Base-by-base conservation (phyloP, 2,797 vertebrate species). In the Pogoniulus pusillus region DNA sequence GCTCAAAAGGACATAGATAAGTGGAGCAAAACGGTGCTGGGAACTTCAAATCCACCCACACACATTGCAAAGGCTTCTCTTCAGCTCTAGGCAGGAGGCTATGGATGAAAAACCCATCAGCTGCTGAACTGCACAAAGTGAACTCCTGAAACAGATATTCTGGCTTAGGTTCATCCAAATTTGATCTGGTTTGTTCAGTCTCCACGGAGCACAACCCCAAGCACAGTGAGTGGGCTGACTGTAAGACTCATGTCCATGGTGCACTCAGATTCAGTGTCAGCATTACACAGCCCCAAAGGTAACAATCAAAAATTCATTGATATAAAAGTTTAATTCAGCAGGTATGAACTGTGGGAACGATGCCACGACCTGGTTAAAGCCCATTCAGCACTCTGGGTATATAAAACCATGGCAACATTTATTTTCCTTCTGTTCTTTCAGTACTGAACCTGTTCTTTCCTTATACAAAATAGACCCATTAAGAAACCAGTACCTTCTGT, bases 151-250 rank as follows among this genome's bases (percentile, higher is more conserved):
- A n/a, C 30, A 65, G 63, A 29, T 18, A 22, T 3, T 59, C 18
- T 26, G 64, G 4, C 3, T 73, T 23, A 22, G 23, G 41, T 7
- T 29, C 41, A 62, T 13, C 59, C 14, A 0, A 64, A 49, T 74
- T 57, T 4, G 62, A 32, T 8, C 41, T 11, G 0, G 22, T 8
- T 17, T 60, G 24, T 8, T 35, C 1, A 0, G 51, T 6, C 3
- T 19, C n/a, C n/a, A 60, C 4, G 0, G 2, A 24, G 49, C 0
- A 3, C 20, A 53, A 63, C 41, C 1, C 9, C 6, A 35, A 73
- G 32, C 15, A 0, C n/a, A 15, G 53, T 3, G 39, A 12, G 16
- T 4, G 10, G 23, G 39, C 5, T 0, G 0, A 12, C 7, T 4
- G 22, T 39, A 66, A 10, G 19, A 24, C 10, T 74, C 59, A 34